These are phyloP conservation scores for Penaeus chinensis DNA, from an alignment of 1,140 invertebrate species.

Conservation along the genomic window DNA sequence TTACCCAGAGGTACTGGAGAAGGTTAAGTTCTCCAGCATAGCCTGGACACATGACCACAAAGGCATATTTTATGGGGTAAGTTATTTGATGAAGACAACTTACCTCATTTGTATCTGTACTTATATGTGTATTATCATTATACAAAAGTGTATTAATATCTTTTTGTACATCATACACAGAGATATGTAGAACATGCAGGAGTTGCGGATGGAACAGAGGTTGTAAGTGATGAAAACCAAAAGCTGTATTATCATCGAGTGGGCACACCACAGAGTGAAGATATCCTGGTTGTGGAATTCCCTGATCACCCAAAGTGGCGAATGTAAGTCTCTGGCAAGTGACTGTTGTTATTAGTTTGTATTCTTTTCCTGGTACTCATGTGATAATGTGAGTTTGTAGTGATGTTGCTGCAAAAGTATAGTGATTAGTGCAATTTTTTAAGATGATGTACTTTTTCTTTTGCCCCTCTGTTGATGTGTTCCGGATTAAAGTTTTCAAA, in stretches of 20 bases:
- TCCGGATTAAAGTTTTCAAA: no score
- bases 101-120: constrained; percentile 48
- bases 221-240: constrained; percentile 86
- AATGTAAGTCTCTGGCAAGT: constrained; percentile 77
- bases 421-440: no score
- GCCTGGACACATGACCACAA: constrained; percentile 96
- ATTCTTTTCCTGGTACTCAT: constrained; percentile 9
- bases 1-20: constrained; percentile 87
- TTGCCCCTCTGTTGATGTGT: no score
- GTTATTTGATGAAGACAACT: constrained; percentile 36
- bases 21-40: constrained; percentile 91
- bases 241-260: constrained; percentile 94
- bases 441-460: no score
- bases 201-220: constrained; percentile 90
- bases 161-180: constrained; percentile 65
- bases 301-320: constrained; percentile 91
- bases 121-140: background rate
- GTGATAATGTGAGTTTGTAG: constrained; percentile 23
- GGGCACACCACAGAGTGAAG: constrained; percentile 87
- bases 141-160: constrained; percentile 29
- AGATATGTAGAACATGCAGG: constrained; percentile 83
- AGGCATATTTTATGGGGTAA: constrained; percentile 94
- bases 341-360: constrained; percentile 22
- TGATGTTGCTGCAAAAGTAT: no score
- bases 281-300: constrained; percentile 91